Percentiles rank a stretch among this genome's conserved stretches.
phyloP scores from a whole-genome alignment of 2,797 vertebrate species.

The Numenius phaeopus region DNA sequence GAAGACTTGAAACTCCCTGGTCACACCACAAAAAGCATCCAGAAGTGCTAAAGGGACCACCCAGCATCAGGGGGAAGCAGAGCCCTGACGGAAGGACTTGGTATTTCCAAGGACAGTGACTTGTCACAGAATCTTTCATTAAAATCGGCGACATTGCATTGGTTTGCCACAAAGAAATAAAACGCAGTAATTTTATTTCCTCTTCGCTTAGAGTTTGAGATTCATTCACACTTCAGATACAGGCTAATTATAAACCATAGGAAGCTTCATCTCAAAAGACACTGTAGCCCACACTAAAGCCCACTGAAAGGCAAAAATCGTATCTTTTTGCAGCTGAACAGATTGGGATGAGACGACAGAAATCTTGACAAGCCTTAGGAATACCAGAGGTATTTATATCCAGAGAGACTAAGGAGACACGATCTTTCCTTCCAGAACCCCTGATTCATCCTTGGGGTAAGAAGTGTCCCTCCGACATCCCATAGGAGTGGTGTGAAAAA shows the following conservation, averaged over 20 bases:
- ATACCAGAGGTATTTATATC: background rate
- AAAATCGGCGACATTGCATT: accelerated
- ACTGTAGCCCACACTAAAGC: background rate
- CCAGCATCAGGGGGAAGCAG: background rate
- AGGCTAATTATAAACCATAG: background rate
- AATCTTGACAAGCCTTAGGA: background rate
- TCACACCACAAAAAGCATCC: too few relatives aligned
- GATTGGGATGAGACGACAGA: background rate
- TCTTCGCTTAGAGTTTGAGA: background rate
- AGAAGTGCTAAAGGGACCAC: background rate
- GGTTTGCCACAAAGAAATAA: background rate
- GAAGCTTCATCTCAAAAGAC: background rate
- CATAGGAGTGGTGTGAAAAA: accelerated
- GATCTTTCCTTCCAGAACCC: background rate
- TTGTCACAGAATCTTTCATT: background rate
- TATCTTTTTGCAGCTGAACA: background rate
- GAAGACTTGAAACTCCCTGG: background rate
- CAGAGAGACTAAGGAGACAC: background rate
- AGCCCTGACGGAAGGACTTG: accelerated
- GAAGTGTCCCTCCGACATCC: background rate
- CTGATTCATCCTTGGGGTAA: background rate
- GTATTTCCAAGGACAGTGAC: background rate
- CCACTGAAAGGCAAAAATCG: background rate
- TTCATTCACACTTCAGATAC: background rate
- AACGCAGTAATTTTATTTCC: background rate